phyloP scores from a whole-genome alignment of 92 coral and sea anemone genomes.

The Palythoa heliodiscus region DNA sequence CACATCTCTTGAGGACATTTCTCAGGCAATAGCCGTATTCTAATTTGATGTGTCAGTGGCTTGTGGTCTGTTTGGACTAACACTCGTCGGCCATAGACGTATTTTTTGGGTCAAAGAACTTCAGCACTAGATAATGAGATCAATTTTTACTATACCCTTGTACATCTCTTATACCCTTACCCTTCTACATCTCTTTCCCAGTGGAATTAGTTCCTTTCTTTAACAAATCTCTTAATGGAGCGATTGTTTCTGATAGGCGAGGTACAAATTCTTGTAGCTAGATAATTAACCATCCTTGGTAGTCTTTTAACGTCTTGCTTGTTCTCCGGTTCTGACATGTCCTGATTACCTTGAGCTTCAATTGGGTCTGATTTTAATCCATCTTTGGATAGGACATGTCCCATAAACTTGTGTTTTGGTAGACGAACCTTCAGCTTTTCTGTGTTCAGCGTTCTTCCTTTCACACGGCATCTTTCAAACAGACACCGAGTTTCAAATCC shows the following conservation, averaged over 20 bases:
- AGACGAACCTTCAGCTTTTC: slow-evolving; percentile 33
- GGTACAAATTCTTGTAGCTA: neutral
- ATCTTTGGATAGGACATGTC: slow-evolving; percentile 9
- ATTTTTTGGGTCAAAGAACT: too few species aligned
- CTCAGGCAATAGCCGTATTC: too few species aligned
- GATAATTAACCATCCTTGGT: neutral
- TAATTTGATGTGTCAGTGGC: too few species aligned
- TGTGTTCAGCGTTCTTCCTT: neutral
- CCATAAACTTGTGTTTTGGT: slow-evolving; percentile 45
- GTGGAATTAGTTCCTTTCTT: neutral
- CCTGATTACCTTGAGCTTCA: neutral
- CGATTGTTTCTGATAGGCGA: neutral
- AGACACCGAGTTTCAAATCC: slow-evolving; percentile 21
- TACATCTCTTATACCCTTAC: too few species aligned
- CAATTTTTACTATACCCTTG: too few species aligned
- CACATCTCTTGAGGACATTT: too few species aligned
- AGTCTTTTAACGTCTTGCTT: neutral
- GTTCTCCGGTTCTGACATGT: neutral
- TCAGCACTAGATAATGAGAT: too few species aligned
- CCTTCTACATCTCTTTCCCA: too few species aligned
- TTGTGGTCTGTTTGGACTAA: too few species aligned
- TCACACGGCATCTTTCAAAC: too few species aligned
- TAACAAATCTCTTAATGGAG: neutral
- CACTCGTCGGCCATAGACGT: too few species aligned
- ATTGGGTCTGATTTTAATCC: neutral